Conservation (phyloP, 2,797 vertebrate species). For the Pantherophis alleghaniensis region DNA sequence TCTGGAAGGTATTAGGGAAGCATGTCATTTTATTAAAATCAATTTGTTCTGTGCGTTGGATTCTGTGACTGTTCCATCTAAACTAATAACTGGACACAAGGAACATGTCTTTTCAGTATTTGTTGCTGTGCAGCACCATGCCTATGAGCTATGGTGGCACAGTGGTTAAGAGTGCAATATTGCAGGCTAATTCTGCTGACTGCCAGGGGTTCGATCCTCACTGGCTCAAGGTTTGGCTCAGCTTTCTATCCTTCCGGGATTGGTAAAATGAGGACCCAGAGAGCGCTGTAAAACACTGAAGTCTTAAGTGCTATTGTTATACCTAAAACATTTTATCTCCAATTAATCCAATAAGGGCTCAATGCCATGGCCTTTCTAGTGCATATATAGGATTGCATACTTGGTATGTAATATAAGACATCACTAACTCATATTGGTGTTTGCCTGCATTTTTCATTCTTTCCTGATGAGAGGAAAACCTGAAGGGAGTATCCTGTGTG, state of each 20-base stretch:
- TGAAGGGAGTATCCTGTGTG: slow-evolving; percentile 74
- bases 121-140: neutral
- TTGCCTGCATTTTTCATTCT: neutral
- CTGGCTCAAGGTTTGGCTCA: neutral
- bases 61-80: slow-evolving; percentile 32
- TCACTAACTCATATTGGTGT: too few relatives aligned
- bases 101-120: neutral
- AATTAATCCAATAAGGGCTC: neutral
- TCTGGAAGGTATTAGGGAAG: slow-evolving; percentile 34
- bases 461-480: slow-evolving; percentile 75
- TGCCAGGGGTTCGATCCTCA: neutral
- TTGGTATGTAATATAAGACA: neutral
- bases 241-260: neutral
- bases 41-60: slow-evolving; percentile 65
- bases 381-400: neutral
- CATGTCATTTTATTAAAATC: slow-evolving; percentile 62
- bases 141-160: neutral
- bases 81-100: neutral
- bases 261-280: neutral
- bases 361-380: neutral
- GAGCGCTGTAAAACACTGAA: neutral
- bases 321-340: neutral
- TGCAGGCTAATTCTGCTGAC: neutral
- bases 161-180: neutral
- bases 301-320: neutral